Conservation (phyloP, 2,888 invertebrate genomes). For the Linyphia triangularis region DNA sequence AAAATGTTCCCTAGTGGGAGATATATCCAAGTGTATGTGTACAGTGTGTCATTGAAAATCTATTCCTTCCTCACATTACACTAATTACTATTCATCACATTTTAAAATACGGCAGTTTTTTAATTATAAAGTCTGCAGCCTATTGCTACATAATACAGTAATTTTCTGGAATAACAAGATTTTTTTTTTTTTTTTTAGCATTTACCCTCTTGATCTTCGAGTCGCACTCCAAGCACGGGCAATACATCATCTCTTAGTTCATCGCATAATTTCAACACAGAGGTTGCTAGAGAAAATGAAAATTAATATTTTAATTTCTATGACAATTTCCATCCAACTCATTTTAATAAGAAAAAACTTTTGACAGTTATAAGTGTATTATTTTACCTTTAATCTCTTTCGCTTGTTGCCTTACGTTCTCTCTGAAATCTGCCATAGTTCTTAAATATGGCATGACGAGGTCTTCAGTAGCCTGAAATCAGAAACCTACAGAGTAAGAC, state of each 20-base stretch:
- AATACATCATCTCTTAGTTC: constrained; percentile 90
- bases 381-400: constrained; percentile 81
- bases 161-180: no score
- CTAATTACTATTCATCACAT: no score
- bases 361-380: not conserved
- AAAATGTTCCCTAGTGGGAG: no score
- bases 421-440: constrained; percentile 91
- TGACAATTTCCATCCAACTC: not conserved
- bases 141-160: no score
- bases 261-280: constrained; percentile 92
- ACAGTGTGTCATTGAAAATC: no score
- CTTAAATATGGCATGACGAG: constrained; percentile 92
- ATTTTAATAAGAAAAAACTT: not conserved
- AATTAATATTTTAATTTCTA: not conserved
- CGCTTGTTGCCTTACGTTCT: constrained; percentile 86
- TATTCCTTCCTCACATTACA: no score
- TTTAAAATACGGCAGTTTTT: no score
- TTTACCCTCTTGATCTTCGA: constrained; percentile 92
- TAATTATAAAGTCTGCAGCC: no score
- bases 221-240: constrained; percentile 93
- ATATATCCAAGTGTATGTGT: no score
- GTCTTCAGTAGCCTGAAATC: constrained; percentile 83
- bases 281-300: constrained; percentile 80
- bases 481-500: no score
- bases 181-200: no score